Percentiles rank a stretch among this genome's conserved stretches.
Conservation (phyloP, 2,113 vertebrate species). For the Trichechus manatus region DNA sequence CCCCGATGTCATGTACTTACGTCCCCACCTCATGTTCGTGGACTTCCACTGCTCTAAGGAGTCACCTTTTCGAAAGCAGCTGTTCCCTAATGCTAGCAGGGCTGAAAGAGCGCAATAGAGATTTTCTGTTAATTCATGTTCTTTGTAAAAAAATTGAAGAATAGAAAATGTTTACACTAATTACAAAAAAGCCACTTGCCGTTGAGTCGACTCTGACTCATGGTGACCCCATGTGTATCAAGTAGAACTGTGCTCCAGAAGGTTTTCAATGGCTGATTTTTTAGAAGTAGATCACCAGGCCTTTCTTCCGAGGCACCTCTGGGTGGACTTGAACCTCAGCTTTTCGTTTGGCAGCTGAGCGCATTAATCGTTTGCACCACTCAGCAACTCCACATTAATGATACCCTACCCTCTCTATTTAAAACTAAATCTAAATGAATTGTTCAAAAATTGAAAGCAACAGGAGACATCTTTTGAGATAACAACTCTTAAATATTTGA, state of each 20-base stretch:
- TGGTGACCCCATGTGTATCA: too few species aligned
- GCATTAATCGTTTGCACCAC: background rate
- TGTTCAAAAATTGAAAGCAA: background rate
- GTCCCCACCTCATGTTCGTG: background rate
- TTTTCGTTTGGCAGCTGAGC: background rate
- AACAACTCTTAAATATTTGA: background rate
- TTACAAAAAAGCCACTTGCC: background rate
- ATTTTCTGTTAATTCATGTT: background rate
- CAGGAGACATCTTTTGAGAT: background rate
- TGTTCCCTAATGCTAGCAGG: background rate
- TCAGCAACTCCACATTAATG: too few species aligned
- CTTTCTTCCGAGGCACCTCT: background rate
- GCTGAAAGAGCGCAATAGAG: background rate
- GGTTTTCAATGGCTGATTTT: too few species aligned
- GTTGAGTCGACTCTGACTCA: too few species aligned
- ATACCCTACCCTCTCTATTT: background rate
- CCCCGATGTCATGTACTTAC: slow-evolving; percentile 94
- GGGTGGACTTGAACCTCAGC: background rate
- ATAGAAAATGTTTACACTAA: background rate
- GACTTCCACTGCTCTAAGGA: background rate
- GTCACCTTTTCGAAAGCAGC: background rate
- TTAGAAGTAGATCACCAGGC: background rate
- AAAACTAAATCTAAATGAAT: background rate
- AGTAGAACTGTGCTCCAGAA: too few species aligned
- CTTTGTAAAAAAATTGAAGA: background rate